Evolutionary conservation across 1,140 invertebrate genomes (phyloP), one percentile per base, ranked within the genome.

Genomic region (Papilio dardanus): DNA sequence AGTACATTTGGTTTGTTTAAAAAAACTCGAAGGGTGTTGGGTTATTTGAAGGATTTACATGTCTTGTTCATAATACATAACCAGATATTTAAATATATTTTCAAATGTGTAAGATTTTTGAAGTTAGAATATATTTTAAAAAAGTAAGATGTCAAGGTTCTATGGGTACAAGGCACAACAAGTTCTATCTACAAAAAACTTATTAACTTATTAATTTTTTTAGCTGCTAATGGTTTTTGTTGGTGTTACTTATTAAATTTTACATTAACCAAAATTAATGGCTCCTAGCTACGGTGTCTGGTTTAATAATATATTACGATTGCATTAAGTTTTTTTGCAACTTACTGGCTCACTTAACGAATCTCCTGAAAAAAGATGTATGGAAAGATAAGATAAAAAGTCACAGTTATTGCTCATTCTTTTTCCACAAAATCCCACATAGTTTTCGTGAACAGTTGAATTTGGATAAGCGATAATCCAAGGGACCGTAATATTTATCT

Each of bases 181-280:
- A 28, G 54, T 24, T 58, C 3, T 28, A 58, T 30, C 10, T 28
- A 24, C 54, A 58, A 58, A 58, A 54, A 54, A 12, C 1, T 12
- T 46, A 19, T 54, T 50, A 50, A 50, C n/a, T 50, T 21, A 54
- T 54, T 54, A 58, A 58, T 10, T 58, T 58, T 58, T 28, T 58
- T 28, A 24, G 21, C 24, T n/a, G 10, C 54, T 58, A 58, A 28
- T 24, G 54, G 54, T 28, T 28, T 58, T 58, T 58, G 21, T 58
- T 58, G 54, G 3, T 4, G 8, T 58, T 28, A 28, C 54, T 58
- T 58, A 58, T 58, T 58, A 58, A 58, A 50, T 19, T 19, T 50
- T 58, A 28, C 46, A 50, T 50, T 50, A 19, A 19, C 3, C 19
- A 58, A 24, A 58, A 28, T 58, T 58, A 58, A 28, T 58, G 54